Conservation (phyloP, 2,797 vertebrate genomes). For the Phalanger gymnotis region DNA sequence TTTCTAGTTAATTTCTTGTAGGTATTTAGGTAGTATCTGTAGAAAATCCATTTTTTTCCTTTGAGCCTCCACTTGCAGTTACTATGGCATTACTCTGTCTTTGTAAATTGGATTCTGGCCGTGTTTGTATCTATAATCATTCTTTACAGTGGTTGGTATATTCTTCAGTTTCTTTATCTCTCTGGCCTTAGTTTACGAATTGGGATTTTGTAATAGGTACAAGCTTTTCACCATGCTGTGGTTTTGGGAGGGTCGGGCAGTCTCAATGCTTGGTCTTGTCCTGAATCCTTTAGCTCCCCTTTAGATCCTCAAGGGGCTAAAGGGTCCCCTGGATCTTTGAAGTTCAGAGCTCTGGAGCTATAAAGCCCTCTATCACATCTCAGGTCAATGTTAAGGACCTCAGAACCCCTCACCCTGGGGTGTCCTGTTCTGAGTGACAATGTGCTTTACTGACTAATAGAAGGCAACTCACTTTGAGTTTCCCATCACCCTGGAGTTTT, state of each 20-base stretch:
- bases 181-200: background rate
- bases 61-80: background rate
- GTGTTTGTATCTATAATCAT: background rate
- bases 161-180: background rate
- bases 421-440: background rate
- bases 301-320: too few relatives aligned
- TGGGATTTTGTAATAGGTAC: background rate
- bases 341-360: background rate
- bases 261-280: background rate
- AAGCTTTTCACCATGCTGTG: background rate
- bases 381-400: background rate
- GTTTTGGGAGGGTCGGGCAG: background rate
- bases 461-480: background rate
- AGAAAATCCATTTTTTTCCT: background rate
- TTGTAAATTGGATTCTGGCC: background rate
- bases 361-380: background rate
- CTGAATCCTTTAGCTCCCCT: background rate
- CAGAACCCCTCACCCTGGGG: background rate
- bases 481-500: background rate
- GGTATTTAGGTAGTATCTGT: background rate
- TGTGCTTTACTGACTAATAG: background rate
- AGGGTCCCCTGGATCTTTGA: background rate
- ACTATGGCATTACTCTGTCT: background rate
- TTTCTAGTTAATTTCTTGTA: background rate
- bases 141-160: background rate